These are phyloP conservation scores for Botia kubotai DNA, from an alignment of 2,797 vertebrate species.

Conservation along the genomic window DNA sequence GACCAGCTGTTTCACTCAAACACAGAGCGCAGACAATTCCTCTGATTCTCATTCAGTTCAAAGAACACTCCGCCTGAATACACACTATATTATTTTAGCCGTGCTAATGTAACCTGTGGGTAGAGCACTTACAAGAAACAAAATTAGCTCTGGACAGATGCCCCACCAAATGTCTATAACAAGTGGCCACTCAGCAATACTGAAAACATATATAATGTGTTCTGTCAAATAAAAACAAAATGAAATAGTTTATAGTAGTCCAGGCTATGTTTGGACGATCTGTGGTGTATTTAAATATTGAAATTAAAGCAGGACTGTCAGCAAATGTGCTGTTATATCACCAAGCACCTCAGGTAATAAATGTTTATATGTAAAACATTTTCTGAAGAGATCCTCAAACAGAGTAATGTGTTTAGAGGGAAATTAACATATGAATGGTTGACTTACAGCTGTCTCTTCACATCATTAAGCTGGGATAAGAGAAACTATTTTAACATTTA, in stretches of 20 bases:
- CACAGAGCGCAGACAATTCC: not conserved
- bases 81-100: slow-evolving; percentile 8
- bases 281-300: not conserved
- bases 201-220: not conserved
- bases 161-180: not conserved
- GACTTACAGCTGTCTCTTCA: not conserved
- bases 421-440: not conserved
- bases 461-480: not conserved
- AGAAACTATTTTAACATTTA: not conserved
- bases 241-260: not conserved
- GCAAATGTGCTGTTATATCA: not conserved
- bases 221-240: not conserved
- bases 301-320: not conserved
- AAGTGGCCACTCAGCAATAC: not conserved
- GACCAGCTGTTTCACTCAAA: slow-evolving; percentile 23
- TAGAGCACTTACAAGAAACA: slow-evolving; percentile 3
- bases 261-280: not conserved
- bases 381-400: too few species aligned
- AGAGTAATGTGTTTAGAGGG: too few species aligned
- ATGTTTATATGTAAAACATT: too few species aligned
- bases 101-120: slow-evolving; percentile 25
- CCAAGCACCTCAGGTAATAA: not conserved
- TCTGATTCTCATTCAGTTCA: slow-evolving; percentile 24
- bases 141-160: slow-evolving; percentile 19
- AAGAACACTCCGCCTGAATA: slow-evolving; percentile 21